Conservation (phyloP, 2,113 vertebrate genomes). For the Acrocephalus arundinaceus region DNA sequence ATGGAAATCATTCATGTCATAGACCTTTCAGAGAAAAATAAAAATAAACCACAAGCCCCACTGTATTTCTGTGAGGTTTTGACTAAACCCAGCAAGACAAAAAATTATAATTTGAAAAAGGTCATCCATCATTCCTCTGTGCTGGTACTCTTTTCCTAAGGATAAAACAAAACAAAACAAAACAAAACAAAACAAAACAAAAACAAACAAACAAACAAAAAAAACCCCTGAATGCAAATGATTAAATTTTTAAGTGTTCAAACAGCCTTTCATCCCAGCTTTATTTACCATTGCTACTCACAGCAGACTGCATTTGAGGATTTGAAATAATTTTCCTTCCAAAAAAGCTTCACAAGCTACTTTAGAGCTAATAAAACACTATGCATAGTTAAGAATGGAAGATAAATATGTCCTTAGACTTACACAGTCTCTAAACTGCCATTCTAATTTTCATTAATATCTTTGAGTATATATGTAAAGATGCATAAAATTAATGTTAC, state of each 20-base stretch:
- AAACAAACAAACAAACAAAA: neutral
- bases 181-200: neutral
- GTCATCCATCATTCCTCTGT: neutral
- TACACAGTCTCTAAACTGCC: neutral
- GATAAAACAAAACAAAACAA: neutral
- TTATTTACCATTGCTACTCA: neutral
- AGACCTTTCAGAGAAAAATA: neutral
- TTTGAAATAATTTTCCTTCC: neutral
- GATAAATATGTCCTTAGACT: neutral
- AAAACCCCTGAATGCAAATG: neutral
- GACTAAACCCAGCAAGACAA: neutral
- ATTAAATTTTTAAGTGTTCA: neutral
- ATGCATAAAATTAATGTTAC: neutral
- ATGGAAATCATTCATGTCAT: neutral
- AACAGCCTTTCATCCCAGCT: neutral
- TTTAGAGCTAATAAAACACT: neutral
- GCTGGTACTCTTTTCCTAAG: neutral
- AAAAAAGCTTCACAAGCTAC: neutral
- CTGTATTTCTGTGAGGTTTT: neutral
- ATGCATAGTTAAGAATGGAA: neutral
- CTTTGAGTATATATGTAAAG: neutral
- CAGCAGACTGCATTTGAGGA: neutral
- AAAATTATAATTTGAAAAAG: neutral
- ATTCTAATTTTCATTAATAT: neutral
- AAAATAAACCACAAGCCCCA: neutral